phyloP scores from a whole-genome alignment of 2,797 vertebrate species.

The Vipera ursinii region DNA sequence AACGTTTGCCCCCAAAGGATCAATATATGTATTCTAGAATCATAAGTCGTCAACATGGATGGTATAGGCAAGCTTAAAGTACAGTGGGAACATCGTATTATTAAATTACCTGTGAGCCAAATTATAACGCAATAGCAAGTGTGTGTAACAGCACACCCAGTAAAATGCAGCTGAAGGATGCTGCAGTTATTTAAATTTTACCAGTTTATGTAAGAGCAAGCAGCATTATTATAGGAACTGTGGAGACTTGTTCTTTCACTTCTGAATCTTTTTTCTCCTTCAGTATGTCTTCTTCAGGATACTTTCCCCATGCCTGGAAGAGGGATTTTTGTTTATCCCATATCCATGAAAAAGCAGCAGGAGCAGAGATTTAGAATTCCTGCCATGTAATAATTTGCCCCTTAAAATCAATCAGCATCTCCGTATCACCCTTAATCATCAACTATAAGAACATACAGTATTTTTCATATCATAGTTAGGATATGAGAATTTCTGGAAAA shows the following conservation, averaged over 20 bases:
- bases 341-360: not conserved
- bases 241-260: not conserved
- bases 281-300: not conserved
- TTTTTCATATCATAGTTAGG: not conserved
- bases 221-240: not conserved
- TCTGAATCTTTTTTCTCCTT: not conserved
- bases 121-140: not conserved
- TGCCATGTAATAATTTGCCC: not conserved
- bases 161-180: not conserved
- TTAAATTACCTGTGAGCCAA: not conserved
- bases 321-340: not conserved
- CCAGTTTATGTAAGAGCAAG: not conserved
- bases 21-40: not conserved
- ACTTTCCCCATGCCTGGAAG: not conserved
- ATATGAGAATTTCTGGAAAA: not conserved
- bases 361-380: not conserved
- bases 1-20: not conserved
- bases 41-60: not conserved
- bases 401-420: not conserved
- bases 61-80: not conserved
- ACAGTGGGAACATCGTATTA: not conserved
- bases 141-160: not conserved
- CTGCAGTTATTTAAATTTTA: not conserved
- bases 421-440: not conserved
- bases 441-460: not conserved